Conservation (phyloP, 2,888 invertebrate species). For the Leucania comma region DNA sequence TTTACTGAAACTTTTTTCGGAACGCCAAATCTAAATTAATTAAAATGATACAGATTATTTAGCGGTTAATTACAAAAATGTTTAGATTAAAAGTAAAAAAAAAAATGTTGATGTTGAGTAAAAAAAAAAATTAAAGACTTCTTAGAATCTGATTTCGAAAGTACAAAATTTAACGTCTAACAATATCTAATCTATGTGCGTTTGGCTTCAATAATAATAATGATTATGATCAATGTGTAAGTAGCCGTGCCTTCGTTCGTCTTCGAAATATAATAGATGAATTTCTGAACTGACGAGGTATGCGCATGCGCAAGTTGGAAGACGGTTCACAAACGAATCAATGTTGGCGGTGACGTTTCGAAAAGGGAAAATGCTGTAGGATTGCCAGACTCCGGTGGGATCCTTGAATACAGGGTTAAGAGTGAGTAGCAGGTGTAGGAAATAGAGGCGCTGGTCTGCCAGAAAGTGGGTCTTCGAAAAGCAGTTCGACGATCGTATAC, state of each 20-base stretch:
- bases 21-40: constrained; percentile 89
- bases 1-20: constrained; percentile 90
- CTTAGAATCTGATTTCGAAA: constrained; percentile 90
- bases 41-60: constrained; percentile 87
- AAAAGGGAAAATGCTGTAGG: constrained; percentile 70
- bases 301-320: constrained; percentile 56
- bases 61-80: constrained; percentile 85
- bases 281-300: constrained; percentile 65
- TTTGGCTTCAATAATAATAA: constrained; percentile 85
- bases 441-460: constrained; percentile 77
- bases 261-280: constrained; percentile 80
- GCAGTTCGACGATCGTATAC: constrained; percentile 89
- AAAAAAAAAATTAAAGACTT: constrained; percentile 86
- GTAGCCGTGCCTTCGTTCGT: constrained; percentile 90
- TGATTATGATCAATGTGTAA: constrained; percentile 82
- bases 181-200: constrained; percentile 87
- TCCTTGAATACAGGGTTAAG: constrained; percentile 85
- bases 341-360: constrained; percentile 70
- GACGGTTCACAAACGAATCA: constrained; percentile 70
- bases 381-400: constrained; percentile 71
- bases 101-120: constrained; percentile 87
- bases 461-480: constrained; percentile 86
- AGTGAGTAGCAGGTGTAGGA: constrained; percentile 75
- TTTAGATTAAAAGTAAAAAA: constrained; percentile 71
- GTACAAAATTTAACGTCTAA: constrained; percentile 89